A percentile compares a stretch with the other conserved stretches of the same genome.
Conservation (phyloP, 2,113 vertebrate genomes). For the Eira barbara region DNA sequence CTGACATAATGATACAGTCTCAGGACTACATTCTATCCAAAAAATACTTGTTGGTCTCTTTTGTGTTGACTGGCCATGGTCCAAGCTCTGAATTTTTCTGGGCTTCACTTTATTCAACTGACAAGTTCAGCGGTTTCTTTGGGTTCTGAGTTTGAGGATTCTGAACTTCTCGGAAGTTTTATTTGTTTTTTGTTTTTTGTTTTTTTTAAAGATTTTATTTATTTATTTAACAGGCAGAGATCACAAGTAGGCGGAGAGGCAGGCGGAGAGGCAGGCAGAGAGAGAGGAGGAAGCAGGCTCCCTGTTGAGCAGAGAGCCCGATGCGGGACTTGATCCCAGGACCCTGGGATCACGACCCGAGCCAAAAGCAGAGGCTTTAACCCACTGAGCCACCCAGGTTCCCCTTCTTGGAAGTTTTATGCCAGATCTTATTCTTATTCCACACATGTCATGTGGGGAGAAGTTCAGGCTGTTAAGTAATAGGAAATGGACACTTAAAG, state of each 20-base stretch:
- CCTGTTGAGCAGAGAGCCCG: too few species aligned
- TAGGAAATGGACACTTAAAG: background rate
- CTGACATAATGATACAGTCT: background rate
- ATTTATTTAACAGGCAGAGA: too few species aligned
- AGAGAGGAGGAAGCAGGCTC: too few species aligned
- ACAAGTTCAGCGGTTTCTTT: background rate
- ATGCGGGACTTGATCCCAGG: too few species aligned
- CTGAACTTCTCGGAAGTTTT: background rate
- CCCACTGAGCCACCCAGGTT: too few species aligned
- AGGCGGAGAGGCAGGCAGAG: too few species aligned
- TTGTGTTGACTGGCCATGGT: background rate
- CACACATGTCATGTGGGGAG: background rate
- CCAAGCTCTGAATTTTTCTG: background rate
- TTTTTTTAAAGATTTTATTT: too few species aligned
- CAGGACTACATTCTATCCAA: background rate
- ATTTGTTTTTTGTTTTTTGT: too few species aligned
- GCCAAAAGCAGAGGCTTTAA: too few species aligned
- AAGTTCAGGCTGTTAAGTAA: background rate
- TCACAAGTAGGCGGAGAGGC: too few species aligned
- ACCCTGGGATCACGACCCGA: too few species aligned
- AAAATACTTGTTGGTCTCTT: background rate
- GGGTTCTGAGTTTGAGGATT: background rate
- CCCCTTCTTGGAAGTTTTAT: background rate
- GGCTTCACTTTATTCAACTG: background rate
- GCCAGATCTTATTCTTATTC: background rate